These are phyloP conservation scores for Erebia aethiops DNA, from an alignment of 2,888 invertebrate species.

Conservation along the genomic window DNA sequence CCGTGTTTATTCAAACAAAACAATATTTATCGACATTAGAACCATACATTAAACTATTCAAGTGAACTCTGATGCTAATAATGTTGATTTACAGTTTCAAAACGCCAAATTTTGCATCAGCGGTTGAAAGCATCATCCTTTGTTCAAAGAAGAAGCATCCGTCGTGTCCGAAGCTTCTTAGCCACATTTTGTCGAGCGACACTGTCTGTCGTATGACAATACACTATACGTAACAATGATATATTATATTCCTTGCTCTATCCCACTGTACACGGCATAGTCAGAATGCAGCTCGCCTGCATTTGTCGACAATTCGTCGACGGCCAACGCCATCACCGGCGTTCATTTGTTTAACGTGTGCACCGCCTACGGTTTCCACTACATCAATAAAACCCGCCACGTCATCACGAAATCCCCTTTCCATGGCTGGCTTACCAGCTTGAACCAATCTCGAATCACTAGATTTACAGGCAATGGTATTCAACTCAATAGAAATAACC, in stretches of 20 bases:
- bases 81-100: too few relatives aligned
- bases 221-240: conserved; percentile 22
- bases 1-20: too few relatives aligned
- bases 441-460: conserved; percentile 18
- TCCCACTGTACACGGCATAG: conserved; percentile 22
- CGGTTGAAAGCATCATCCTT: too few relatives aligned
- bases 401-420: conserved; percentile 25
- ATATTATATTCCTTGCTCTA: conserved; percentile 28
- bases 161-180: neutral
- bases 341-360: conserved; percentile 40
- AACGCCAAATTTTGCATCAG: too few relatives aligned
- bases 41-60: too few relatives aligned
- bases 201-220: neutral
- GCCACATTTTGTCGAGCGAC: conserved; percentile 4
- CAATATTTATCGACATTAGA: too few relatives aligned
- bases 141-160: too few relatives aligned
- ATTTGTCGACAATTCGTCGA: conserved; percentile 42
- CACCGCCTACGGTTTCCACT: conserved; percentile 32
- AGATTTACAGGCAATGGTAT: conserved; percentile 32
- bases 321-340: conserved; percentile 35
- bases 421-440: conserved; percentile 29
- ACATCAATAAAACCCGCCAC: conserved; percentile 29
- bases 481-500: conserved; percentile 23
- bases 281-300: conserved; percentile 36
- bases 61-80: too few relatives aligned